These are phyloP conservation scores for Emydoidea blandingii DNA, from an alignment of 2,797 vertebrate species.

Conservation along the genomic window DNA sequence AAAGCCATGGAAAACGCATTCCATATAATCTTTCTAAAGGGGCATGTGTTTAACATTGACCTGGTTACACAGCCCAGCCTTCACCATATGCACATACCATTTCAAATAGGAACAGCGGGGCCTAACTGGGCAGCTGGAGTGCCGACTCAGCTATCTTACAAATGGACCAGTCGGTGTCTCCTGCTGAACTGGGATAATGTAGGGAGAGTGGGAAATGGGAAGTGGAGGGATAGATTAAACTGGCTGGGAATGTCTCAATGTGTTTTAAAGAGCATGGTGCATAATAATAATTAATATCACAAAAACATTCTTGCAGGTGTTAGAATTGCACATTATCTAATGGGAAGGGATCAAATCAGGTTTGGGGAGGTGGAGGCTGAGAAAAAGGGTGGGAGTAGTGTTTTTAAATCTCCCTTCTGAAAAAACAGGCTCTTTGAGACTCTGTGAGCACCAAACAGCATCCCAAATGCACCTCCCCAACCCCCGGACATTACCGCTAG, in stretches of 20 bases:
- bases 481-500: background rate
- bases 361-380: fast-evolving
- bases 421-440: background rate
- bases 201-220: background rate
- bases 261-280: background rate
- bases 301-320: background rate
- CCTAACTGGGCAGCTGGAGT: background rate
- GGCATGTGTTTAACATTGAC: constrained; percentile 3
- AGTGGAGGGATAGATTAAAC: background rate
- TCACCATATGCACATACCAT: background rate
- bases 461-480: background rate
- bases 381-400: background rate
- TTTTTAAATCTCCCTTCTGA: background rate
- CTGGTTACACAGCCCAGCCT: background rate
- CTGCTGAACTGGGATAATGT: background rate
- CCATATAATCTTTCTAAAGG: constrained; percentile 1
- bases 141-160: background rate
- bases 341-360: background rate
- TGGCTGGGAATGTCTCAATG: background rate
- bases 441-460: background rate
- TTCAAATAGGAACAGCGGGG: background rate
- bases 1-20: constrained; percentile 14
- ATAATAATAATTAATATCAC: background rate
- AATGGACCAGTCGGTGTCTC: fast-evolving
- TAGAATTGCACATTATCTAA: background rate